These are phyloP conservation scores for Dendropsophus ebraccatus DNA, from an alignment of 2,113 vertebrate genomes.

Conservation along the genomic window DNA sequence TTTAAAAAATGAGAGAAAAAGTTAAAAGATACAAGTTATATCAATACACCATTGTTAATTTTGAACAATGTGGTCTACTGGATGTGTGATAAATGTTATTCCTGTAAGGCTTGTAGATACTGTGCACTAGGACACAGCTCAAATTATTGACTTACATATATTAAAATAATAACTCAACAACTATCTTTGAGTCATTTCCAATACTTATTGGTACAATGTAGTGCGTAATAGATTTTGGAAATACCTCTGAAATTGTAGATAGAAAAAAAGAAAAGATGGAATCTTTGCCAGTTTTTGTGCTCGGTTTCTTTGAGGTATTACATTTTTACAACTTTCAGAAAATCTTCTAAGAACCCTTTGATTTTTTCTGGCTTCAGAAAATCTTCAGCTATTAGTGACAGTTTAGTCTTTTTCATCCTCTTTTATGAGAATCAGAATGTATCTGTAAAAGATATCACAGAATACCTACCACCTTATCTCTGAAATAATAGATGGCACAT, in stretches of 20 bases:
- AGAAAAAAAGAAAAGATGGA: neutral
- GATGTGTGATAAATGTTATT: neutral
- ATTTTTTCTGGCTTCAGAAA: conserved; percentile 8
- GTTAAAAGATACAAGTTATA: conserved; percentile 5
- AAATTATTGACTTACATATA: conserved; percentile 16
- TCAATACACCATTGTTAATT: conserved; percentile 21
- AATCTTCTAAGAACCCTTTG: conserved; percentile 1
- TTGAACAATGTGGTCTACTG: neutral
- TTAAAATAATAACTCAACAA: conserved; percentile 27
- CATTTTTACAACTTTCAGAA: conserved; percentile 2
- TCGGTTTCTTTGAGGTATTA: neutral
- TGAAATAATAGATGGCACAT: neutral
- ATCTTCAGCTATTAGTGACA: neutral
- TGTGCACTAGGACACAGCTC: neutral
- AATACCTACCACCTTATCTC: no score
- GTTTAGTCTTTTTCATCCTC: neutral
- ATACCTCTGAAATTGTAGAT: neutral
- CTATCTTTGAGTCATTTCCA: neutral
- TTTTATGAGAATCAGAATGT: neutral
- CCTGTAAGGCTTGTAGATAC: neutral
- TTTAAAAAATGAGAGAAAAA: conserved; percentile 29
- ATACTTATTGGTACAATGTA: neutral
- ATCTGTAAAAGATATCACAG: neutral
- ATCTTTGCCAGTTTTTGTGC: neutral
- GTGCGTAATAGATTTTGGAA: neutral